Evolutionary conservation across 2,888 invertebrate species (phyloP).

Genomic region (Epinotia brunnichana): DNA sequence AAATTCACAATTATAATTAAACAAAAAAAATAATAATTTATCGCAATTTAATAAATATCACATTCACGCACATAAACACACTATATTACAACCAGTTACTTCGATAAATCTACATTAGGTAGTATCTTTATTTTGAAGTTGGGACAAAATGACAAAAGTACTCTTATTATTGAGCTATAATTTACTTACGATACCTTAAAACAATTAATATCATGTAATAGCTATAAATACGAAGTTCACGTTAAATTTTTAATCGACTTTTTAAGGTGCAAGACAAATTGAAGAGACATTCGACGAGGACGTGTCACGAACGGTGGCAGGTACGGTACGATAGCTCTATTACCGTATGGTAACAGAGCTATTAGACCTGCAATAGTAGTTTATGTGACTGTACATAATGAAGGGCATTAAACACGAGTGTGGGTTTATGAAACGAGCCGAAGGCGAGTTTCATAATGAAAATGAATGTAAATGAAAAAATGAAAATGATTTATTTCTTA

Average conservation of each 20-base stretch:
- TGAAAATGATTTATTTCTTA: too few species aligned
- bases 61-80: conserved; percentile 72
- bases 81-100: conserved; percentile 77
- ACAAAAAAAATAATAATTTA: conserved; percentile 49
- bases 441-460: too few species aligned
- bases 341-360: too few species aligned
- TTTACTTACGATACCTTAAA: conserved; percentile 10
- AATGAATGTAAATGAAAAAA: too few species aligned
- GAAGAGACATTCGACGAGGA: neutral
- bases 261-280: neutral
- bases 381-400: too few species aligned
- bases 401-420: too few species aligned
- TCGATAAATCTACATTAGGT: conserved; percentile 56
- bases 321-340: too few species aligned
- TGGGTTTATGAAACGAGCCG: too few species aligned
- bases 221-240: neutral
- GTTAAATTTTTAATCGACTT: neutral
- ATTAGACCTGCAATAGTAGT: too few species aligned
- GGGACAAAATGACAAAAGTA: conserved; percentile 12
- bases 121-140: conserved; percentile 50
- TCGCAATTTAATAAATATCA: conserved; percentile 78
- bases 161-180: conserved; percentile 21
- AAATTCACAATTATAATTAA: neutral
- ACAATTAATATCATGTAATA: neutral
- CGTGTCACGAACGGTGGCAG: too few species aligned